A percentile compares a stretch with the other conserved stretches of the same genome.
These are phyloP conservation scores for Cephonodes hylas DNA, from an alignment of 2,888 invertebrate species.

Conservation along the genomic window DNA sequence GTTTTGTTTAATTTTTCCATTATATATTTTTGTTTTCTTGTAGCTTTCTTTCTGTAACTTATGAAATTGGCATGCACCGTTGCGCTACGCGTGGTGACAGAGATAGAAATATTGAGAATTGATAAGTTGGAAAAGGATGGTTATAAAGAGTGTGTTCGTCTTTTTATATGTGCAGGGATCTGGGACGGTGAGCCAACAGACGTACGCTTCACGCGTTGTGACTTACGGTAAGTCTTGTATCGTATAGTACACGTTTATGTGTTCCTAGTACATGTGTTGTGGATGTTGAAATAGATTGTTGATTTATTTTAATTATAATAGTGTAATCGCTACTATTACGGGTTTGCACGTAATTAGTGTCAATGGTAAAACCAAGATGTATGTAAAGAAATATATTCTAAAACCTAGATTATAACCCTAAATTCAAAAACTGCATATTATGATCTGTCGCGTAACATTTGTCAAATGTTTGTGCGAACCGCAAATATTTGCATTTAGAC, in stretches of 20 bases:
- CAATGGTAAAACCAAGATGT: too few relatives aligned
- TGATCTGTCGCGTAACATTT: too few relatives aligned
- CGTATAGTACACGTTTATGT: neutral
- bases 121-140: slow-evolving; percentile 45
- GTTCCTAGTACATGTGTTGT: neutral
- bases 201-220: slow-evolving; percentile 12
- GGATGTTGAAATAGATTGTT: neutral
- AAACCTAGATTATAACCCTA: too few relatives aligned
- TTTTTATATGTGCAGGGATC: slow-evolving; percentile 80
- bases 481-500: too few relatives aligned
- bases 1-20: slow-evolving; percentile 28
- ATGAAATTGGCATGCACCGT: slow-evolving; percentile 75
- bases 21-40: slow-evolving; percentile 56
- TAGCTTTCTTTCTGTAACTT: slow-evolving; percentile 60
- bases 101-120: slow-evolving; percentile 43
- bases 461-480: too few relatives aligned
- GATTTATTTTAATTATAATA: too few relatives aligned
- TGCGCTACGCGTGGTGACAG: slow-evolving; percentile 62
- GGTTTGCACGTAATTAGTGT: too few relatives aligned
- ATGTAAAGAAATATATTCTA: too few relatives aligned
- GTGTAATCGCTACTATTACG: too few relatives aligned
- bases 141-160: slow-evolving; percentile 78
- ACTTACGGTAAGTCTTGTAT: slow-evolving; percentile 24
- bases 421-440: too few relatives aligned
- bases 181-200: slow-evolving; percentile 40